Evolutionary conservation across 2,888 invertebrate species (phyloP), one percentile per base, ranked within the genome.

Genomic region (Liodrosophila aerea): DNA sequence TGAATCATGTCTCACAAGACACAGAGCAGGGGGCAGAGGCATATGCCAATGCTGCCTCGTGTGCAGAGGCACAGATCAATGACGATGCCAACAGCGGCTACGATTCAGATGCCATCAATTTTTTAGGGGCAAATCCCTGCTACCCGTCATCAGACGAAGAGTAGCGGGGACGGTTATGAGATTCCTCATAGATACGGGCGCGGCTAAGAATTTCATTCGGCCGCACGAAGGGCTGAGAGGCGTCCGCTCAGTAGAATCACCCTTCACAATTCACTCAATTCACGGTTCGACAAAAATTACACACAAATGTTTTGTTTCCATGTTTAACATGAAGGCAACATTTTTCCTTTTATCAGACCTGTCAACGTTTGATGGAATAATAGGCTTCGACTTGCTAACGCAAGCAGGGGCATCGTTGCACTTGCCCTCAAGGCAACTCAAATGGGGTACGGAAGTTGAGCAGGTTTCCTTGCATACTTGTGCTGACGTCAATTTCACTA

Each of bases 301-400:
- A 12, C 8, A 11, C 7, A 27, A 22, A 18, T 22, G 27, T 9
- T 8, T 40, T 22, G 7, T 11, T 18, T 18, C 16, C 4, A 18
- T 40, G 11, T 8, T 22, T 7, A 12, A 22, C 4, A 22, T 22
- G 11, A 11, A 7, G 3, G 34, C 34, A 11, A 11, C 34, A 34
- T 34, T 34, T 13, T 34, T 34, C n/a, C 13, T 22, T 4, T 22
- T 22, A 22, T 12, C 1, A 12, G 22, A 18, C 27, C 40, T 27
- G 7, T 27, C 40, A 7, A 40, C 40, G 12, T 40, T 40, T 27
- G 27, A 27, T 8, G 40, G 27, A 3, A 27, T 40, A n/a, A 40
- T 40, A 11, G 40, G 40, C 11, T 22, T 40, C 11, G 40, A 40
- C 11, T 8, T 40, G 37, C 37, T 43, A 5, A 31, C 33, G 33